Conservation (phyloP, 30 jellyfish, hydroid and myxozoan genomes). For the Pelagia noctiluca region DNA sequence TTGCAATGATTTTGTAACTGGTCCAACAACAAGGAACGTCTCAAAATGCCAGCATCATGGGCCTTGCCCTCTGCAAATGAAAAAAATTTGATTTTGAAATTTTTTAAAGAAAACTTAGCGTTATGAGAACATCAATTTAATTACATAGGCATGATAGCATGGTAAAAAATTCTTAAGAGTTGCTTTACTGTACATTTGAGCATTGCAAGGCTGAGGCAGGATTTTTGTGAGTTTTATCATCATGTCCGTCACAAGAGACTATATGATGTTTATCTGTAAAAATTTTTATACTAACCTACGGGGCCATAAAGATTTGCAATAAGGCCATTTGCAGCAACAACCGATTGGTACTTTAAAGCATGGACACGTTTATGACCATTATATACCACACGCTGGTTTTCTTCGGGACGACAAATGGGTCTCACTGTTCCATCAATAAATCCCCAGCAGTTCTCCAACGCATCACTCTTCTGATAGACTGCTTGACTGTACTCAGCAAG, state of each 20-base stretch:
- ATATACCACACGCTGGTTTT: no score
- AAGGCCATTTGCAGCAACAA: slow-evolving; percentile 82
- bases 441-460: slow-evolving; percentile 74
- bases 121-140: no score
- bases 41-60: slow-evolving; percentile 69
- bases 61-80: slow-evolving; percentile 49
- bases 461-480: slow-evolving; percentile 51
- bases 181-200: no score
- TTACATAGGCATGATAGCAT: no score
- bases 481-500: slow-evolving; percentile 49
- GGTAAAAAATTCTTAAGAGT: no score
- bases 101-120: no score
- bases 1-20: slow-evolving; percentile 28
- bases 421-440: slow-evolving; percentile 76
- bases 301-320: slow-evolving; percentile 75
- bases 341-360: slow-evolving; percentile 72
- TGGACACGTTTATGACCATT: slow-evolving; percentile 84
- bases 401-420: slow-evolving; percentile 81
- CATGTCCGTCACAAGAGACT: no score
- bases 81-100: no score
- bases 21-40: slow-evolving; percentile 39
- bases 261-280: no score
- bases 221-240: no score
- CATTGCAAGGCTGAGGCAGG: no score
- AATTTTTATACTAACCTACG: slow-evolving; percentile 53